Base-by-base conservation (phyloP, 2,797 vertebrate genomes). In the Limnodromus scolopaceus region DNA sequence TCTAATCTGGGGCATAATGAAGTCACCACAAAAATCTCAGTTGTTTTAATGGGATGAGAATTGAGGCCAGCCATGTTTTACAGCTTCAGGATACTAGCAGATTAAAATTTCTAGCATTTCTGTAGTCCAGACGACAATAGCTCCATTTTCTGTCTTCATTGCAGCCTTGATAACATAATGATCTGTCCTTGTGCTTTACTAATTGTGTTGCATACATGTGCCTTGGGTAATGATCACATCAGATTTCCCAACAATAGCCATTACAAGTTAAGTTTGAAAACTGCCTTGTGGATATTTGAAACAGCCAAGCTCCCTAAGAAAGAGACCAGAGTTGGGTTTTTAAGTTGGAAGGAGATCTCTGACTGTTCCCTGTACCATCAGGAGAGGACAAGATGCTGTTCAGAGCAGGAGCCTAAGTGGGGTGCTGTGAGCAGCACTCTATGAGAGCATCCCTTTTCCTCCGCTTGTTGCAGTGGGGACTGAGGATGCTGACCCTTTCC, bases 391-490 rank as follows among this genome's bases (percentile, higher is more conserved):
- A 80, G 39, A 16, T 6, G 20, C 3, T 66, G 8, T 54, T 80
- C 55, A 76, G 39, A 84, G 13, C 13, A 86, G 32, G 39, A 84
- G 3, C 10, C 36, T 76, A 32, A 63, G 12, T 46, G 20, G 22
- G 17, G 1, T 74, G 16, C 25, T 36, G 12, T 34, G 55, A 79
- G 27, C 70, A 82, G 45, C 17, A 20, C 8, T 53, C 48, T 10
- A 10, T 0, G 0, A 36, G 9, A 85, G 5, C 1, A 0, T 7
- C 6, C 11, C 10, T 45, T 74, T 71, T 66, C 15, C 19, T 85
- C 22, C 0, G 0, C 4, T 55, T 9, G 0, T 51, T 84, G 9
- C 36, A 81, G 34, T 11, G 14, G 22, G 4, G 55, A 39, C 28
- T 32, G 68, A 70, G 13, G 13, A 32, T 48, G 19, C 12, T 89